Evolutionary conservation across 2,888 invertebrate genomes (phyloP), one percentile per base, ranked within the genome.

Genomic region (Callosobruchus maculatus): DNA sequence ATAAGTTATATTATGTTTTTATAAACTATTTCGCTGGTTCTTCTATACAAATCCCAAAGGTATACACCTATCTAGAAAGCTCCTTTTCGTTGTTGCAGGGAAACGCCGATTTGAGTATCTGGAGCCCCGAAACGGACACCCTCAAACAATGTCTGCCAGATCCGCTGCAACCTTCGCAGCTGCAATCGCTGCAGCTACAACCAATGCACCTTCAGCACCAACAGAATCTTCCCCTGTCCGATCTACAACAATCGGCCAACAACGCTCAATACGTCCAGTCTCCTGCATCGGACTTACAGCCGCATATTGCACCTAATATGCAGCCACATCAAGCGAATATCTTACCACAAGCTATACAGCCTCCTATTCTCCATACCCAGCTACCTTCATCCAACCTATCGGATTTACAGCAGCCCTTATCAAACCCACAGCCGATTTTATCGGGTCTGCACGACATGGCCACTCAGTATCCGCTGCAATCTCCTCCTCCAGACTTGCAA

Each of bases 31-130:
- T n/a, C n/a, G n/a, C n/a, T n/a, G n/a, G n/a, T n/a, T 26, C 26
- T 26, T 26, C 26, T 7, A 26, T 26, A n/a, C n/a, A n/a, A n/a
- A n/a, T 26, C 31, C 49, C 69, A 18, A 69, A 71, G n/a, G 31
- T 22, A 22, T 22, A 66, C 74, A 67, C 68, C 49, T 74, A 70
- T 70, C 67, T 49, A 70, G n/a, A 68, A 49, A 49, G 13, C 49
- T 49, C 71, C 70, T 66, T 76, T 71, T 67, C 66, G 31, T 73
- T 69, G 74, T 78, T 85, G 66, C 83, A 88, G 88, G 88, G 88
- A 88, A 86, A 88, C 88, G 82, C 88, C 88, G 86, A 88, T 88
- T 83, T 88, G 88, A 87, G 84, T 80, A 84, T 84, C 30, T 86
- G 86, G 86, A 82, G 82, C 78, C 86, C 87, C 76, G 86, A 86